Conservation (phyloP, 2,113 vertebrate species). For the Gracilinanus agilis region DNA sequence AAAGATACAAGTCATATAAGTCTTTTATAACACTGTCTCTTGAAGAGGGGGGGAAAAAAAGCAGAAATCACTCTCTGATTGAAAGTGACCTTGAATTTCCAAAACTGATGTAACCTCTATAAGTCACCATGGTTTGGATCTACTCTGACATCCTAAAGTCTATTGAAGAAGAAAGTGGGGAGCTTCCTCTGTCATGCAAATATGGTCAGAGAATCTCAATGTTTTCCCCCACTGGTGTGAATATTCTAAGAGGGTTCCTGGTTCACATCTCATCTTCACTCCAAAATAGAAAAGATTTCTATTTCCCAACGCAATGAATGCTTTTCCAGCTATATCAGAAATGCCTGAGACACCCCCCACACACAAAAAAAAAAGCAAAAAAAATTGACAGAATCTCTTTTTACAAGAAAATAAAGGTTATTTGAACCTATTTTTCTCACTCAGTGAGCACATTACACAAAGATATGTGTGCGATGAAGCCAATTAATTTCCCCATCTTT, state of each 20-base stretch:
- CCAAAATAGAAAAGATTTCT: slow-evolving; percentile 44
- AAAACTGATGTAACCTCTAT: slow-evolving; percentile 13
- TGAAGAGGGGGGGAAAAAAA: neutral
- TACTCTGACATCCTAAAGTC: no score
- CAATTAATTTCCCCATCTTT: slow-evolving; percentile 56
- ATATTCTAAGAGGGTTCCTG: no score
- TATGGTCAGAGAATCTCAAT: no score
- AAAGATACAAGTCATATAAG: neutral
- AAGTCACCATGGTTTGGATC: neutral
- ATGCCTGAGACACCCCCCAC: slow-evolving; percentile 18
- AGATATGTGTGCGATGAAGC: slow-evolving; percentile 46
- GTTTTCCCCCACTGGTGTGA: no score
- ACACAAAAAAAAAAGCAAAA: neutral
- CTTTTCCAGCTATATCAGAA: slow-evolving; percentile 1
- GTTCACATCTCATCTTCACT: slow-evolving; percentile 12
- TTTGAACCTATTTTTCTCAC: neutral
- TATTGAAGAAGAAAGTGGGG: no score
- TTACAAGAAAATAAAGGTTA: slow-evolving; percentile 39
- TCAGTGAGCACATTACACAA: no score
- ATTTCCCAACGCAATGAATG: slow-evolving; percentile 32
- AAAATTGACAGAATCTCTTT: slow-evolving; percentile 47
- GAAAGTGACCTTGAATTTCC: slow-evolving; percentile 10
- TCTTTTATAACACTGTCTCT: slow-evolving; percentile 12
- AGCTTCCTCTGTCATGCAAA: no score
- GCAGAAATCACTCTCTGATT: slow-evolving; percentile 11